These are phyloP conservation scores for Antigone vipio DNA, from an alignment of 2,113 vertebrate genomes.

Conservation along the genomic window DNA sequence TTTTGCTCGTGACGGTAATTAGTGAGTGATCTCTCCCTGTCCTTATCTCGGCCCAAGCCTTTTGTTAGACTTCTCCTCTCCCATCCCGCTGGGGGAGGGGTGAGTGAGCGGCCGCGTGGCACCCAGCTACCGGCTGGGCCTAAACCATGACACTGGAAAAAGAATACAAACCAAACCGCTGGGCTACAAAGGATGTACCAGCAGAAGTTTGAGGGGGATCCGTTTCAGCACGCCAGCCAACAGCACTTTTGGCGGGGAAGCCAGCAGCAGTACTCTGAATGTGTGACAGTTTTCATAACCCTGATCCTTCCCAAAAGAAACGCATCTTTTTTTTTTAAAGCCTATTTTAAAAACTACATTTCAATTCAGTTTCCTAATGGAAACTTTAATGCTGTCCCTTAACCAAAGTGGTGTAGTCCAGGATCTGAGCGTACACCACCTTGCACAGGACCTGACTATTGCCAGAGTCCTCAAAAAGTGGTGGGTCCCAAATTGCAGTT, in stretches of 20 bases:
- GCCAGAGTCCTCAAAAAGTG: neutral
- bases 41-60: too few relatives aligned
- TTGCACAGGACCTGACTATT: fast-evolving
- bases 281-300: neutral
- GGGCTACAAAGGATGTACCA: neutral
- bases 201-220: neutral
- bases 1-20: too few relatives aligned
- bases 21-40: too few relatives aligned
- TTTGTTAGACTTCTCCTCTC: too few relatives aligned
- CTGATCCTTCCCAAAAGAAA: neutral
- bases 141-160: too few relatives aligned
- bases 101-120: too few relatives aligned
- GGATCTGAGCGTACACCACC: neutral
- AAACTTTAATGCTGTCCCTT: neutral
- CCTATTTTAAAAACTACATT: neutral
- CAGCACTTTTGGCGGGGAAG: neutral
- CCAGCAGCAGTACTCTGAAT: neutral
- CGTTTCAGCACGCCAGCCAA: neutral
- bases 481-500: fast-evolving
- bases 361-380: neutral
- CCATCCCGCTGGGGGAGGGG: too few relatives aligned
- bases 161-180: neutral
- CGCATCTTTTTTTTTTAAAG: neutral
- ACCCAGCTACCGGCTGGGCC: too few relatives aligned
- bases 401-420: neutral